A percentile compares a stretch with the other conserved stretches of the same genome.
These are phyloP conservation scores for Dasyornis broadbenti DNA, from an alignment of 2,113 vertebrate species.

Conservation along the genomic window DNA sequence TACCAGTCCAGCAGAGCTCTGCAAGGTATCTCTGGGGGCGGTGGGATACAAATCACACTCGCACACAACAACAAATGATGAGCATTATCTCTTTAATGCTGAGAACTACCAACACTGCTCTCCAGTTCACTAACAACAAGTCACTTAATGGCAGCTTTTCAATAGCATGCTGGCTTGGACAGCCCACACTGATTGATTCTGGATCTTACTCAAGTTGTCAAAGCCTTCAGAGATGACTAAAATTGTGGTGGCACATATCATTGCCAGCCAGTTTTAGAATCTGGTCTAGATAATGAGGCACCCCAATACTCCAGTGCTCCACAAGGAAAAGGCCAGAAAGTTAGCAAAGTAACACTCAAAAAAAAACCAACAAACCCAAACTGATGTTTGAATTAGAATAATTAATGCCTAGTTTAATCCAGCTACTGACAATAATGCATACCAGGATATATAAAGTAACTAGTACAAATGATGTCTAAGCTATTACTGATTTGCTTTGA, in stretches of 20 bases:
- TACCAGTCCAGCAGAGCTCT: not conserved
- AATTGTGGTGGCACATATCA: not conserved
- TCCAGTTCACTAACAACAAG: not conserved
- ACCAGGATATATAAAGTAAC: not conserved
- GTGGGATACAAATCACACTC: not conserved
- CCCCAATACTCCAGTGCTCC: not conserved
- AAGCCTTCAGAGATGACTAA: not conserved
- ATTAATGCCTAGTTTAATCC: not conserved
- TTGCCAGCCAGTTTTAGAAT: not conserved
- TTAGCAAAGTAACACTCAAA: not conserved
- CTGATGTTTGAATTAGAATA: not conserved
- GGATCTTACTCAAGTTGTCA: not conserved
- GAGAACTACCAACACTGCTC: not conserved
- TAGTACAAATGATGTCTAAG: not conserved
- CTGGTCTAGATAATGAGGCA: not conserved
- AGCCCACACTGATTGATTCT: not conserved
- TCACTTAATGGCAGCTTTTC: not conserved
- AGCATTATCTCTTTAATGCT: not conserved
- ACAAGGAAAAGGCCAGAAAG: not conserved
- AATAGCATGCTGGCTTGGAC: not conserved
- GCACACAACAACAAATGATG: not conserved
- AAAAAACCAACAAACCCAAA: not conserved
- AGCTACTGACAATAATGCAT: not conserved
- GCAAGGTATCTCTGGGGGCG: not conserved
- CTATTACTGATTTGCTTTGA: not conserved